Conservation (phyloP, 2,113 vertebrate species). For the Empidonax traillii region DNA sequence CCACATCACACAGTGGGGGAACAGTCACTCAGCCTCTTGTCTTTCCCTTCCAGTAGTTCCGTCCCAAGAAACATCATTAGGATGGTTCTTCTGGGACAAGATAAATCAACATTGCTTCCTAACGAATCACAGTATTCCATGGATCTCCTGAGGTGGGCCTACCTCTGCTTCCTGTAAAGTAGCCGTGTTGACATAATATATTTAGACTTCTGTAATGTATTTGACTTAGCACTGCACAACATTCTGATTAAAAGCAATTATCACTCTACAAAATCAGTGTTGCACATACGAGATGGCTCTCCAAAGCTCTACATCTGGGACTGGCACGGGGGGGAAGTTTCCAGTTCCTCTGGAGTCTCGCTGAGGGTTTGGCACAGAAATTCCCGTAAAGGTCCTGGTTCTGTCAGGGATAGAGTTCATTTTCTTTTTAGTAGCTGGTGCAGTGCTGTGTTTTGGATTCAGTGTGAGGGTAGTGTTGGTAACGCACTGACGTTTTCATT, state of each 20-base stretch:
- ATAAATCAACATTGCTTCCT: not conserved
- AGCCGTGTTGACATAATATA: slow-evolving; percentile 40
- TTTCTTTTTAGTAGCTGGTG: not conserved
- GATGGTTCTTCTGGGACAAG: not conserved
- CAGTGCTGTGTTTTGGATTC: not conserved
- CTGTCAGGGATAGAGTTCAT: not conserved
- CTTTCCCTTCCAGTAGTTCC: not conserved
- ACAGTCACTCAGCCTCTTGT: not conserved
- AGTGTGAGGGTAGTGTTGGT: accelerated
- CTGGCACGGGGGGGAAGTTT: accelerated
- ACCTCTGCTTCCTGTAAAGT: not conserved
- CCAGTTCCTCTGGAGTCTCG: accelerated
- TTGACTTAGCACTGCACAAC: slow-evolving; percentile 52
- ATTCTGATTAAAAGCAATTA: slow-evolving; percentile 63
- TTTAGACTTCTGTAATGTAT: slow-evolving; percentile 58
- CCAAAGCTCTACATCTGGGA: not conserved
- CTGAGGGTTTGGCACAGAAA: accelerated
- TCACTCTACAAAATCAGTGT: not conserved
- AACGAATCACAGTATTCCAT: accelerated
- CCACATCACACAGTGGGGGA: not conserved
- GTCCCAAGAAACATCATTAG: not conserved
- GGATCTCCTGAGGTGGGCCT: not conserved
- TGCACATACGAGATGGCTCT: not conserved
- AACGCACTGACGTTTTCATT: accelerated
- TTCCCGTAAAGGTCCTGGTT: accelerated